Base-by-base conservation (phyloP, 2,797 vertebrate species). In the Poecilia picta region DNA sequence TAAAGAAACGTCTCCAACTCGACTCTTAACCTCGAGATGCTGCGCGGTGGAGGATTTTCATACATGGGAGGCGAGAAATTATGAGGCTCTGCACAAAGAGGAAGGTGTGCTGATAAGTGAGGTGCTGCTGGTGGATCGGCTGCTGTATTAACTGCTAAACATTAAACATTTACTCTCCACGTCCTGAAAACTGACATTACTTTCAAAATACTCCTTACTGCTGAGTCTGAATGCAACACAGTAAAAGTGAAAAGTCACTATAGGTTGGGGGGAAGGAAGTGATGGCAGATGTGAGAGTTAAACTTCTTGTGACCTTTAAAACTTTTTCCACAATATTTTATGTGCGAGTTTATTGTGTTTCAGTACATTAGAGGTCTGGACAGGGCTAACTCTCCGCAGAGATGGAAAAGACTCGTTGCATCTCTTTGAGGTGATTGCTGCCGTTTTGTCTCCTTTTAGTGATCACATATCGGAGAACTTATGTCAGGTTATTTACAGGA, bases 41-140 rank as follows among this genome's bases (percentile, higher is more conserved):
- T 23, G 36, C 43, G 33, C 53, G 71, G 81, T 83, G 72, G 72
- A 41, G 15, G 70, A 23, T 39, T 16, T 36, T 8, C 8, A 68
- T 36, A 1, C 68, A 39, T 16, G 23, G 31, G 66, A 74, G 73
- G 28, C 39, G 51, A 0, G 0, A 80, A 74, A 55, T 72, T 6
- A 6, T 55, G 74, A 74, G 72, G 31, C 28, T 8, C 39, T 43
- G 36, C 20, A 39, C 73, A 43, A 85, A 78, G 41, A 47, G 39
- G 12, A 33, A 78, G 79, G 59, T 73, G n/a, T 8, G 0, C 62
- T 88, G 91, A 93, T 83, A 75, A 89, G 79, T 85, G 89, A 91
- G 87, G 84, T 86, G 90, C 57, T 79, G 73, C 31, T 57, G 46
- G 81, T 88, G 75, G 77, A 88, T 86, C 51, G 72, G 33, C 79